Evolutionary conservation across 2,113 vertebrate genomes (phyloP), one percentile per base, ranked within the genome.

Genomic region (Cichladusa arquata): DNA sequence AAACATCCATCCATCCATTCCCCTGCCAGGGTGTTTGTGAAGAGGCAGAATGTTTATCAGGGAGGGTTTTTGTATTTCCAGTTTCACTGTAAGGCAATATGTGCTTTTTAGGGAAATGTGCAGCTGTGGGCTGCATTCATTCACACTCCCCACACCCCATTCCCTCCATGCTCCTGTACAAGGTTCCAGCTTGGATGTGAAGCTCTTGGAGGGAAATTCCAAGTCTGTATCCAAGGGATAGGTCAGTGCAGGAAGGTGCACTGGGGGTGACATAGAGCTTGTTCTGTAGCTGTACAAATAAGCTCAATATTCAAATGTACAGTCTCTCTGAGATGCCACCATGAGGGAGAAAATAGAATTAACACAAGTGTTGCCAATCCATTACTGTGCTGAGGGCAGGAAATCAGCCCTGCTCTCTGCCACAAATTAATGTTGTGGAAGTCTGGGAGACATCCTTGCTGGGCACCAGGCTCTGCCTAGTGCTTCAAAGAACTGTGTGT

Each of bases 181-280:
- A 31, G 40, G 17, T 18, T 70, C 38, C 44, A 36, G 19, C 40
- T 16, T 50, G 70, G 42, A 29, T 3, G 1, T 15, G 13, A 79
- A 60, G 8, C 5, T 70, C 2, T 19, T 36, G 18, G 9, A n/a
- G 56, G 60, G 51, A 53, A 62, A 51, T 71, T 62, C 38, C 57
- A 25, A 19, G 54, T 51, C 7, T n/a, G 8, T 61, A 76, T 44
- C 34, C 36, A 60, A 69, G 31, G 28, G 47, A 7, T 28, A 20
- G 34, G 34, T 34, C 25, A 33, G 40, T 1, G 6, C 40, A 45
- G 45, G 85, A 74, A 47, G 11, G 23, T 47, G 14, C 9, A 5
- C 2, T 4, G 26, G 6, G 17, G 26, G 18, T 85, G 48, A 53
- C 0, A 1, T 0, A 6, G 6, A 74, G 23, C 25, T 67, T n/a